Evolutionary conservation across 2,113 vertebrate genomes (phyloP).

Genomic region (Isichthys henryi): DNA sequence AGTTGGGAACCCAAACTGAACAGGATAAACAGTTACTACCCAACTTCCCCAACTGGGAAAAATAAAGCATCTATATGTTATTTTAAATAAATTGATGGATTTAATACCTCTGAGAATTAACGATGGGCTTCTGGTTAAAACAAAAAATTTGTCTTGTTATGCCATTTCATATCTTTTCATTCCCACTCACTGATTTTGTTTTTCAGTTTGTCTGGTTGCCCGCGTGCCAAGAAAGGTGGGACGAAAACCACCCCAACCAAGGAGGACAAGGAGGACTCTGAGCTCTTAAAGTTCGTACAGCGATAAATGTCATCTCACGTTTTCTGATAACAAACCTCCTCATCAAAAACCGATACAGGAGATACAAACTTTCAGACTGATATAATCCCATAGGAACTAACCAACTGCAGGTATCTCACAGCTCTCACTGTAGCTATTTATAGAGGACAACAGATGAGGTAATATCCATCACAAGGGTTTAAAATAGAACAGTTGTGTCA

Average conservation of each 20-base stretch:
- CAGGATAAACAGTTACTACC: background rate
- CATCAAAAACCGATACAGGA: background rate
- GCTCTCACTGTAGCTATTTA: slow-evolving; percentile 37
- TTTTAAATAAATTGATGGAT: background rate
- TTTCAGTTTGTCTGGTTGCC: slow-evolving; percentile 98
- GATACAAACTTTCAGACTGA: slow-evolving; percentile 10
- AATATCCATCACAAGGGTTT: slow-evolving; percentile 20
- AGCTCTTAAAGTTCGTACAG: slow-evolving; percentile 95
- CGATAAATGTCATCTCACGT: slow-evolving; percentile 55
- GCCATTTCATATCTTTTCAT: slow-evolving; percentile 47
- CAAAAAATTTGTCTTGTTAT: slow-evolving; percentile 15
- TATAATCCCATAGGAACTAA: slow-evolving; percentile 27
- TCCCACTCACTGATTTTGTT: slow-evolving; percentile 69
- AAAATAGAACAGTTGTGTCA: slow-evolving; percentile 19
- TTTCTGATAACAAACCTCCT: slow-evolving; percentile 46
- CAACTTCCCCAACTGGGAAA: background rate
- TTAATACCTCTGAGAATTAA: slow-evolving; percentile 17
- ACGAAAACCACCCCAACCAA: slow-evolving; percentile 91
- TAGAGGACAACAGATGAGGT: slow-evolving; percentile 46
- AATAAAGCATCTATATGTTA: background rate
- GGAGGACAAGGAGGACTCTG: slow-evolving; percentile 97
- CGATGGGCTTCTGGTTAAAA: background rate
- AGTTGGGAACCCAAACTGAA: background rate
- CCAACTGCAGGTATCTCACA: slow-evolving; percentile 21
- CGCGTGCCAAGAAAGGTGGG: slow-evolving; percentile 98